These are phyloP conservation scores for Bugula neritina DNA, from an alignment of 2,888 invertebrate genomes.

Conservation along the genomic window DNA sequence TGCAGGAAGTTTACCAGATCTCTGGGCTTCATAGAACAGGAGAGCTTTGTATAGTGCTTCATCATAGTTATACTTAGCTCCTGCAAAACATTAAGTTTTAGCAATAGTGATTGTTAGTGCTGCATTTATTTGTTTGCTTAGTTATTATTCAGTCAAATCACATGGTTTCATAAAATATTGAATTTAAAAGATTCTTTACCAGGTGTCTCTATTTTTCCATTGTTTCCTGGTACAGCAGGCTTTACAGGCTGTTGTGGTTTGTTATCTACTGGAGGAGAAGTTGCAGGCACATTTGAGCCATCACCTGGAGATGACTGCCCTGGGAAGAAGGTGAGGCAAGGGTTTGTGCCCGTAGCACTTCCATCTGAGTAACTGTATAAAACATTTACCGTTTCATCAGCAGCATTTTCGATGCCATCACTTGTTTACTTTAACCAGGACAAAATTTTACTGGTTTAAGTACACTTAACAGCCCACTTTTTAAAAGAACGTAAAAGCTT, in stretches of 20 bases:
- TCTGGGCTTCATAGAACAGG: constrained; percentile 48
- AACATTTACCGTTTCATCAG: background rate
- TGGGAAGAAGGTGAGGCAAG: constrained; percentile 13
- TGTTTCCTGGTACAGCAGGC: background rate
- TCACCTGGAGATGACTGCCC: background rate
- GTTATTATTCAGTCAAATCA: no score
- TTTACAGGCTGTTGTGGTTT: background rate
- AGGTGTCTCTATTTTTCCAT: constrained; percentile 29
- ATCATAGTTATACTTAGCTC: constrained; percentile 33
- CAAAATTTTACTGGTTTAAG: no score
- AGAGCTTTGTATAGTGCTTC: constrained; percentile 45
- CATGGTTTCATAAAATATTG: background rate
- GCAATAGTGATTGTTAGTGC: no score
- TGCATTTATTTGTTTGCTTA: no score
- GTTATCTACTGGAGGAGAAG: background rate
- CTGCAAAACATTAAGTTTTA: background rate
- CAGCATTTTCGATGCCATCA: no score
- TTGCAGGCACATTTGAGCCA: background rate
- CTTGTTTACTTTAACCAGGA: no score
- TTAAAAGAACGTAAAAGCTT: no score
- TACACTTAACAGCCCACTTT: no score
- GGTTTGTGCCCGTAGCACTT: constrained; percentile 9
- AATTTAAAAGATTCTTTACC: background rate
- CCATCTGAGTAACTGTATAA: constrained; percentile 12
- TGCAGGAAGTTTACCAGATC: constrained; percentile 45